A percentile compares a stretch with the other conserved stretches of the same genome.
Evolutionary conservation across 92 coral and sea anemone genomes (phyloP).

Genomic region (Bergia sp.): DNA sequence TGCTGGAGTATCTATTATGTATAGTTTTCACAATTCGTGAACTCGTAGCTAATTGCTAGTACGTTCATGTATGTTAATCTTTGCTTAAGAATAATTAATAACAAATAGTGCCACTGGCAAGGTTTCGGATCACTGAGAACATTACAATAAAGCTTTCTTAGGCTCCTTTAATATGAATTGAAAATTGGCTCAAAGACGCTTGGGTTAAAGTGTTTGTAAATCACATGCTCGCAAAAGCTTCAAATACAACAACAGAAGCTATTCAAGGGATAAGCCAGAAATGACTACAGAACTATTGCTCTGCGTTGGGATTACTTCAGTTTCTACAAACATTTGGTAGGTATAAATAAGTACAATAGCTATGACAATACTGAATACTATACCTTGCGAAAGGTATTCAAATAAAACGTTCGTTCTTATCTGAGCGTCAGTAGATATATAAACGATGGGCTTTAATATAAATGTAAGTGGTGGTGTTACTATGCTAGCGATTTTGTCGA

Average conservation of each 20-base stretch:
- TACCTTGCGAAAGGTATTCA: too few relatives aligned
- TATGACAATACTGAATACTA: too few relatives aligned
- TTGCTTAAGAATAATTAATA: background rate
- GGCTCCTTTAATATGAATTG: background rate
- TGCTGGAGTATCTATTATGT: background rate
- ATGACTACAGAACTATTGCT: background rate
- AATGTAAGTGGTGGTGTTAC: too few relatives aligned
- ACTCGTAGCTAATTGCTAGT: too few relatives aligned
- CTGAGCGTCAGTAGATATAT: too few relatives aligned
- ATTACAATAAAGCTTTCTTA: background rate
- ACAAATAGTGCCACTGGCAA: constrained; percentile 3
- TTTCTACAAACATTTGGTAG: background rate
- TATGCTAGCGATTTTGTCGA: too few relatives aligned
- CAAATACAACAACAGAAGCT: background rate
- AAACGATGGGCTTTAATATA: too few relatives aligned
- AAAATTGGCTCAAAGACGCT: background rate
- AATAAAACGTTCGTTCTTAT: too few relatives aligned
- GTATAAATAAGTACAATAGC: background rate
- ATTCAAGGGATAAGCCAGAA: background rate
- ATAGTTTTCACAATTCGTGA: background rate
- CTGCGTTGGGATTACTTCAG: background rate
- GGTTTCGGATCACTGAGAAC: constrained; percentile 2
- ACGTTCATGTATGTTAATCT: background rate
- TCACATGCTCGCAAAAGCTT: background rate
- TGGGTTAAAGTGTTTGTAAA: background rate